Evolutionary conservation across 2,888 invertebrate genomes (phyloP).

Genomic region (Dryocosmus kuriphilus): DNA sequence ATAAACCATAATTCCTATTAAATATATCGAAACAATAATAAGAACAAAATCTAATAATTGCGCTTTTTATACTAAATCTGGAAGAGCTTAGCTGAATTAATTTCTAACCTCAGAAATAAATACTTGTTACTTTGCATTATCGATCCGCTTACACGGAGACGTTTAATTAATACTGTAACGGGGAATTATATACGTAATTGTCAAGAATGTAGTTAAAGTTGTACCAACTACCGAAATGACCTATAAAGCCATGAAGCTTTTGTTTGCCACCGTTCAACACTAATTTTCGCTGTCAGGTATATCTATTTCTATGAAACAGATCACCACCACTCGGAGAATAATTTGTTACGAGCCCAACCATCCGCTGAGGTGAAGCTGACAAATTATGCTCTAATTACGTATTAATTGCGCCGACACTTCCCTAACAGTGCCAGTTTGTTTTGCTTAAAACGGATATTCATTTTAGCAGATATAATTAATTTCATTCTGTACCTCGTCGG

Average conservation of each 20-base stretch:
- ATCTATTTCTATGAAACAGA: slow-evolving; percentile 13
- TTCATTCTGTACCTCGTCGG: not conserved
- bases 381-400: slow-evolving; percentile 23
- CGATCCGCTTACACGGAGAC: not conserved
- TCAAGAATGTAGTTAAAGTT: slow-evolving; percentile 17
- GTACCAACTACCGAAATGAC: slow-evolving; percentile 28
- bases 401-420: slow-evolving; percentile 19
- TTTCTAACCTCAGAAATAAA: not conserved
- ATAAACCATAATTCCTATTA: not conserved
- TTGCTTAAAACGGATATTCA: not conserved
- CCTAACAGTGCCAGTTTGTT: not conserved
- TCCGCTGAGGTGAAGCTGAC: slow-evolving; percentile 19
- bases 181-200: slow-evolving; percentile 28
- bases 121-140: slow-evolving; percentile 17
- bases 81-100: not conserved
- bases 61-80: not conserved
- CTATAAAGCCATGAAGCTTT: slow-evolving; percentile 34
- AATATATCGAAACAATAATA: not conserved
- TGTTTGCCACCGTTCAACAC: slow-evolving; percentile 24
- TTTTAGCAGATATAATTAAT: not conserved
- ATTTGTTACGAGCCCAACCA: slow-evolving; percentile 13
- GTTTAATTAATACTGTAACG: slow-evolving; percentile 29
- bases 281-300: slow-evolving; percentile 27
- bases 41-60: not conserved
- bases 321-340: slow-evolving; percentile 6